Evolutionary conservation across 2,888 invertebrate species (phyloP).

Genomic region (Dicycla oo): DNA sequence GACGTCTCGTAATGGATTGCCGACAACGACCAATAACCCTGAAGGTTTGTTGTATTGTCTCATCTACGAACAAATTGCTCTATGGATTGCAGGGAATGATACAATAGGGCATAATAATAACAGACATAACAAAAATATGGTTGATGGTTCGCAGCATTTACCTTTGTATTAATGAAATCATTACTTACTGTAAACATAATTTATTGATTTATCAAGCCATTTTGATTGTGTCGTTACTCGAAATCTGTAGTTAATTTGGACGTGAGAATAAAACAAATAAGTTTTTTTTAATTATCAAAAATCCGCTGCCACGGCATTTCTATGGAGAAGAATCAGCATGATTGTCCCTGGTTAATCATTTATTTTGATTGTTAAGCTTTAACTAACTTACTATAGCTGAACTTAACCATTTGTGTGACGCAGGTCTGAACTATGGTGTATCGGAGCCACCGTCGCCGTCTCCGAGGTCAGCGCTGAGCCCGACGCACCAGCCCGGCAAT

Average conservation of each 20-base stretch:
- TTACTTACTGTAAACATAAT: conserved; percentile 6
- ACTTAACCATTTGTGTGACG: not conserved
- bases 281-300: not conserved
- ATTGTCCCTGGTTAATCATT: not conserved
- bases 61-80: conserved; percentile 14
- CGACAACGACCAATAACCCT: too few species aligned
- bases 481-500: conserved; percentile 86
- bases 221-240: conserved; percentile 21
- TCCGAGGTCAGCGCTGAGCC: conserved; percentile 87
- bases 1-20: too few species aligned
- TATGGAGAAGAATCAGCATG: not conserved
- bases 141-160: conserved; percentile 1
- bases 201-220: conserved; percentile 20
- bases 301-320: conserved; percentile 1
- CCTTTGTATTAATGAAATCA: conserved; percentile 16
- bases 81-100: conserved; percentile 1
- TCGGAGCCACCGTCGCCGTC: conserved; percentile 89
- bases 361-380: not conserved
- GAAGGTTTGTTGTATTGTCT: conserved; percentile 39
- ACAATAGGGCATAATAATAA: conserved; percentile 26
- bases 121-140: conserved; percentile 30
- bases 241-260: conserved; percentile 1
- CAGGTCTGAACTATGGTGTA: conserved; percentile 87
- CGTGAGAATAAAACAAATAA: not conserved
- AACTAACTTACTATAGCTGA: not conserved